Base-by-base conservation (phyloP, 2,113 vertebrate genomes). In the Phyllostomus discolor region DNA sequence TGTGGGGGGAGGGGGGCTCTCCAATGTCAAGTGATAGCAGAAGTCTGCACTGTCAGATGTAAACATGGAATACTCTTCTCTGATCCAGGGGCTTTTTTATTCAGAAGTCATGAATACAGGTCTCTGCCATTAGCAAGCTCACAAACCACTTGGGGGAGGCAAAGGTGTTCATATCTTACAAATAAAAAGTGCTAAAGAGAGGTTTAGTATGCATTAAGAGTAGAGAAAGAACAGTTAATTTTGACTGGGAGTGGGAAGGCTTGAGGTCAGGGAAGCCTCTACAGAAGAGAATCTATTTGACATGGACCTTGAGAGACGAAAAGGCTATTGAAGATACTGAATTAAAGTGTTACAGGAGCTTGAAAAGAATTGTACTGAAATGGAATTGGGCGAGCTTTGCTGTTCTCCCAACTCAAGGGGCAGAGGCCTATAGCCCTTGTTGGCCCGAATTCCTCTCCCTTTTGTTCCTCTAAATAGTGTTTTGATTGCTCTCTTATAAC, bases 281-380 rank as follows among this genome's bases (percentile, higher is more conserved):
- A 28, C 35, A 78, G 78, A 96, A 76, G 78, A 94, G 91, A 95
- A 91, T 31, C 12, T 73, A 64, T 95, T 97, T 97, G 88, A 92
- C 84, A 50, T 89, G 82, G 88, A 95, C 82, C 88, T 81, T 81
- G 67, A n/a, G 84, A 89, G 73, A 93, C 88, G 88, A 95, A 95
- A 97, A 94, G 86, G 54, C 93, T 91, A 89, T 91, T 91, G 94
- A 96, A 97, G 85, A 78, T 1, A 76, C 66, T 69, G 91, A 93
- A 95, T 50, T 91, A 80, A 86, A 96, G 94, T 91, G 85, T 57
- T 94, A 67, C 81, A 95, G 62, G 85, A 80, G 79, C 91, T 91
- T 93, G 66, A 66, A 97, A 92, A 66, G 69, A 70, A 57, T 95
- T 75, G 82, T 24, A 67, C 80, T 84, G 52, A 96, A 93, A 93